These are phyloP conservation scores for Sinella curviseta DNA, from an alignment of 1,140 invertebrate species.

Conservation along the genomic window DNA sequence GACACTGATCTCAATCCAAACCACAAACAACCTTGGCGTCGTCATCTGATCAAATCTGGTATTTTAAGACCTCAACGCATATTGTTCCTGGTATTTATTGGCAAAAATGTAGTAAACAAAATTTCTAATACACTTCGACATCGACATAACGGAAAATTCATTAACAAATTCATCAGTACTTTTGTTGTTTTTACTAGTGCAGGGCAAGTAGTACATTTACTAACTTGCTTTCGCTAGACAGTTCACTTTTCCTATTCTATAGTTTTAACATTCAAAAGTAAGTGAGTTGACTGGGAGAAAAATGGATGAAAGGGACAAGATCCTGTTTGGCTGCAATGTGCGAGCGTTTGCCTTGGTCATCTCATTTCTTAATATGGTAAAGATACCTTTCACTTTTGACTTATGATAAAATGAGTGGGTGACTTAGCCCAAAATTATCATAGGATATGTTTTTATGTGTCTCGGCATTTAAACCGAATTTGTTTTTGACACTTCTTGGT, in stretches of 20 bases:
- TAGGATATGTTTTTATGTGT: too few species aligned
- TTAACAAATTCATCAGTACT: too few species aligned
- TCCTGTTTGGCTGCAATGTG: background rate
- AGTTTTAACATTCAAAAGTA: background rate
- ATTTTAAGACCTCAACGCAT: too few species aligned
- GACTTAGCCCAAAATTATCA: too few species aligned
- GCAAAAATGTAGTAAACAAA: too few species aligned
- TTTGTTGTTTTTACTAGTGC: too few species aligned
- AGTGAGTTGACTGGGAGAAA: background rate
- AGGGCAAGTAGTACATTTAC: too few species aligned
- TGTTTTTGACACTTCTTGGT: background rate
- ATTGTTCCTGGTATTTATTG: too few species aligned
- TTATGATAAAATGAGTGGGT: background rate
- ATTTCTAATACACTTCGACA: too few species aligned
- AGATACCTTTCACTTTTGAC: background rate
- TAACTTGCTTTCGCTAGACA: too few species aligned
- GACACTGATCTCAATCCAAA: background rate
- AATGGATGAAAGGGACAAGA: background rate
- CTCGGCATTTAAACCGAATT: background rate
- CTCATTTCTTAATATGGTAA: slow-evolving; percentile 22
- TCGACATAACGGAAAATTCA: too few species aligned
- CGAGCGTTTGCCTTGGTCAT: background rate
- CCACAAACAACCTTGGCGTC: background rate
- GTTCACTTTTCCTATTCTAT: background rate
- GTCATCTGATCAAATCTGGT: background rate